These are phyloP conservation scores for Psittacula cyanocephala DNA, from an alignment of 2,113 vertebrate species.

Conservation along the genomic window DNA sequence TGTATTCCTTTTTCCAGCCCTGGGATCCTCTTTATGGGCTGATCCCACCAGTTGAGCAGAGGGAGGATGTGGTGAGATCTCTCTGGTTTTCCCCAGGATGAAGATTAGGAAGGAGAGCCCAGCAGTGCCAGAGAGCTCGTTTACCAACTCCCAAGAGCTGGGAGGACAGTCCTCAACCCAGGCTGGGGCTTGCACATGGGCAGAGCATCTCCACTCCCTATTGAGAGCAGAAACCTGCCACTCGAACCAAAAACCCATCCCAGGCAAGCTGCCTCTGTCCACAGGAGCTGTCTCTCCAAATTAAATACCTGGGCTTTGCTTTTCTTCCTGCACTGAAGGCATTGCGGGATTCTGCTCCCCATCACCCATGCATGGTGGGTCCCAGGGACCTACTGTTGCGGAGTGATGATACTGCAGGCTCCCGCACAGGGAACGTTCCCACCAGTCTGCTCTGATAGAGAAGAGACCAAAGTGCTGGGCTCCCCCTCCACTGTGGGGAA, in stretches of 20 bases:
- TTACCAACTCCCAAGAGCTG: rapidly evolving
- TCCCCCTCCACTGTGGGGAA: background rate
- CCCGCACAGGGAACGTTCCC: rapidly evolving
- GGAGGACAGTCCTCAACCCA: background rate
- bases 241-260: background rate
- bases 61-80: background rate
- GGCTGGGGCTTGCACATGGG: background rate
- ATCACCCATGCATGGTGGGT: rapidly evolving
- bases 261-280: background rate
- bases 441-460: background rate
- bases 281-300: background rate
- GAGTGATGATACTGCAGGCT: rapidly evolving
- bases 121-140: background rate
- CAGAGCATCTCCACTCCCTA: background rate
- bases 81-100: background rate
- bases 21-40: background rate
- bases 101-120: background rate
- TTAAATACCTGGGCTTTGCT: background rate
- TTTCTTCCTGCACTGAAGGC: rapidly evolving
- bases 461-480: background rate
- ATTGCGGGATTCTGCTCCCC: background rate
- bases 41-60: background rate
- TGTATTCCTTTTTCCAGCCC: background rate
- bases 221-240: background rate
- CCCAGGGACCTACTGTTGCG: background rate